phyloP scores from a whole-genome alignment of 2,797 vertebrate genomes.

The Eutrigla gurnardus region DNA sequence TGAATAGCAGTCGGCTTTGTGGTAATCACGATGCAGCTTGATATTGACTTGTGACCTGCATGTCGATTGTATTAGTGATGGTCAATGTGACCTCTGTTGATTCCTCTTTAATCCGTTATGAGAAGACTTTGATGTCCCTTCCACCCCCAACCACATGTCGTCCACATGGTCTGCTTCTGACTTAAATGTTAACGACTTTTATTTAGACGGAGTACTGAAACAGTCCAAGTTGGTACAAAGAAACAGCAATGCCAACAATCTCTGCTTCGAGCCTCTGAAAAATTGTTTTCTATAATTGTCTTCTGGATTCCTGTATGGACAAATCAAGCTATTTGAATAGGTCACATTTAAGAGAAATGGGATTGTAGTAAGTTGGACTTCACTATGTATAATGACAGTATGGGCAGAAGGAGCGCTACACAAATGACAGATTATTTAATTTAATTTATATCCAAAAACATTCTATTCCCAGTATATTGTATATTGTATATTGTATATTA shows the following conservation, averaged over 20 bases:
- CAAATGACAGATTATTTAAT: conserved; percentile 11
- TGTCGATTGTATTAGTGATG: conserved; percentile 49
- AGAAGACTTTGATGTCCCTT: conserved; percentile 3
- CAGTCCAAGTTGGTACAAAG: too few species aligned
- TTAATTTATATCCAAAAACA: conserved; percentile 6
- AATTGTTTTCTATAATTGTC: background rate
- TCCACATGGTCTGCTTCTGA: background rate
- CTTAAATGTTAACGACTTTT: background rate
- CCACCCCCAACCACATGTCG: background rate
- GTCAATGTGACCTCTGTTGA: conserved; percentile 38
- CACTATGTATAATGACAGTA: background rate
- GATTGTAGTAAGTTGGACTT: background rate
- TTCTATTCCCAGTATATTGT: background rate
- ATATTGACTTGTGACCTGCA: conserved; percentile 53
- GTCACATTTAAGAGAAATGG: background rate
- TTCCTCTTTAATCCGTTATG: conserved; percentile 31
- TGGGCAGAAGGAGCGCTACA: background rate
- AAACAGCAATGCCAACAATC: background rate
- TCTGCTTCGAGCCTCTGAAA: background rate
- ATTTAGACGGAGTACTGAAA: background rate
- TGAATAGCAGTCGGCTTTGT: conserved; percentile 23
- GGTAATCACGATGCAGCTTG: conserved; percentile 32
- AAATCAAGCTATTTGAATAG: conserved; percentile 14
- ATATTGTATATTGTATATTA: too few species aligned
- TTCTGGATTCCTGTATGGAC: background rate